Evolutionary conservation across 2,113 vertebrate species (phyloP), one percentile per base, ranked within the genome.

Genomic region (Mustelus asterias): DNA sequence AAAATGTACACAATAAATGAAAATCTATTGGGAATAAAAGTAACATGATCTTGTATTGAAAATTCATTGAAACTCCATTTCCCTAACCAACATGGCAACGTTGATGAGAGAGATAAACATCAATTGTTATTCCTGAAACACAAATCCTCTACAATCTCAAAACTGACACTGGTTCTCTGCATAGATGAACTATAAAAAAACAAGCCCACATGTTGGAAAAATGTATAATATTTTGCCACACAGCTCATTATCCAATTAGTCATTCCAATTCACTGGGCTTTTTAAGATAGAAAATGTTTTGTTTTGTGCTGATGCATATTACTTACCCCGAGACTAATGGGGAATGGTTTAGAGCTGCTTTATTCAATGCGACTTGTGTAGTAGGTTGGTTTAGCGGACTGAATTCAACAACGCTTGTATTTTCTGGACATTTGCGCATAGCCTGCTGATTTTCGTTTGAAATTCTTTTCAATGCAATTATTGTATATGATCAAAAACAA

Each of bases 221-320:
- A 48, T 13, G 24, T 18, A 72, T 33, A 72, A 95, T 54, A 8
- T 95, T 70, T 72, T 95, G 69, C 69, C 48, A 72, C 24, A 29
- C 93, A 48, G 67, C 70, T 95, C 26, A 76, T 95, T 70, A 72
- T 76, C 41, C 44, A 95, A 95, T 95, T 95, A 95, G 13, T 95
- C 67, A 70, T 67, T 95, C 69, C 37, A 70, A 70, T 95, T 54
- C 94, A 95, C 93, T 95, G 69, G 70, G 60, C 9, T 72, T 95
- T 95, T 72, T 48, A 95, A 95, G 63, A 95, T 95, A 70, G 65
- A 95, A 26, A 48, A 54, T 76, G 37, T 95, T 95, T 95, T 76
- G 41, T 48, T 72, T 95, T 44, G 60, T 95, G 22, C 94, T 48
- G 22, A 29, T 95, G 24, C 13, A 72, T 72, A 33, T 95, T 95